Conservation (phyloP, 2,797 vertebrate genomes). For the Ispidina lecontei region DNA sequence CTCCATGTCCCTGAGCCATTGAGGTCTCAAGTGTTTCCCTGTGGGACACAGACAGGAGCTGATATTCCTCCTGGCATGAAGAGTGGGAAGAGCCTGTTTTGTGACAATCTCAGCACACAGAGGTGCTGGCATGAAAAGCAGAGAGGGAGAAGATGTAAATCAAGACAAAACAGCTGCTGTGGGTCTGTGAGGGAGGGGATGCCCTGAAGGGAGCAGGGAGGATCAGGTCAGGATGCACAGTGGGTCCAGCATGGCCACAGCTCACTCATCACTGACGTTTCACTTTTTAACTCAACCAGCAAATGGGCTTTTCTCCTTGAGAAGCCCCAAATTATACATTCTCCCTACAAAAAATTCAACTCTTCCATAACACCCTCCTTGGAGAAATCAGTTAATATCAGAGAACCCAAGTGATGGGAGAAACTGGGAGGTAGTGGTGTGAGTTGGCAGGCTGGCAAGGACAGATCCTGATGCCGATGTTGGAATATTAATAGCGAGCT, state of each 20-base stretch:
- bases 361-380: fast-evolving
- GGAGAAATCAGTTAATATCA: neutral
- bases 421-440: neutral
- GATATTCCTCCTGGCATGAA: neutral
- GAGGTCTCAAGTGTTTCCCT: fast-evolving
- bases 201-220: neutral
- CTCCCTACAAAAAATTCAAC: too few relatives aligned
- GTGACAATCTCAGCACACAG: fast-evolving
- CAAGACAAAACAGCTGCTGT: fast-evolving
- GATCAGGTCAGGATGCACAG: fast-evolving
- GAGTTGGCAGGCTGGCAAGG: fast-evolving
- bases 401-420: neutral
- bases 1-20: fast-evolving
- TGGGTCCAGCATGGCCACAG: fast-evolving
- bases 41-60: neutral
- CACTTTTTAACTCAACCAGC: neutral
- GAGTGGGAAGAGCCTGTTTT: neutral
- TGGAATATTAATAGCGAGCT: neutral
- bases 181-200: fast-evolving
- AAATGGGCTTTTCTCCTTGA: neutral
- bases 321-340: neutral
- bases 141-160: neutral
- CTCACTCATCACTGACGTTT: fast-evolving
- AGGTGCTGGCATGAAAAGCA: neutral
- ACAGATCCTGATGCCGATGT: neutral